Evolutionary conservation across 2,797 vertebrate genomes (phyloP), one percentile per base, ranked within the genome.

Genomic region (Mormyrops boulengeri): DNA sequence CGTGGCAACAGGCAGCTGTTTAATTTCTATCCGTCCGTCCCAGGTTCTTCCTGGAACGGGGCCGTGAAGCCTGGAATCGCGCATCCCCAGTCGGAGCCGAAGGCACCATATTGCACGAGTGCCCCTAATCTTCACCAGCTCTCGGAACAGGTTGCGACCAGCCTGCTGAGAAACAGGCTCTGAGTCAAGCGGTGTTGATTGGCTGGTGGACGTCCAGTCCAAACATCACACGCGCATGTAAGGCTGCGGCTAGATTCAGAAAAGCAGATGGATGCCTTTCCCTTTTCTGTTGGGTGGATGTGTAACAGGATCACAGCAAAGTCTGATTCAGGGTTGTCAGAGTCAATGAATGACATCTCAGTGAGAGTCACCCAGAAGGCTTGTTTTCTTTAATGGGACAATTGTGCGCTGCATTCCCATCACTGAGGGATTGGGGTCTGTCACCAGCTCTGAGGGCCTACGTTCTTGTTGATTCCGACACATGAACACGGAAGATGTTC

Each of bases 301-400:
- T 14, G 22, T 49, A 85, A 85, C n/a, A 4, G 44, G 82, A 52
- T 85, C 82, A 52, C 44, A 5, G 41, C 95, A 93, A 95, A 95
- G 94, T 95, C 91, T 94, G 95, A 95, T 95, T 95, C 11, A 95
- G 93, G 93, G 94, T 92, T 93, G 93, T 94, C 92, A 60, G 93
- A 93, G 94, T 89, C 93, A 94, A 92, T 92, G 90, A 52, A 9
- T 8, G 41, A 49, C 38, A 47, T 22, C 47, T 85, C 82, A 22
- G 6, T n/a, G 2, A 50, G 19, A 85, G 38, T 26, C 19, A 47
- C 47, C 9, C 19, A 22, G 44, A 84, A 84, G 17, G 17, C 87
- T 17, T 88, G 4, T 60, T 19, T 52, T 55, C 44, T 88, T 41
- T 49, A 60, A 89, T 84, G 73, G 86, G 17, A 11, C 77, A 90